These are phyloP conservation scores for Euschistus heros DNA, from an alignment of 1,140 invertebrate genomes.

Conservation along the genomic window DNA sequence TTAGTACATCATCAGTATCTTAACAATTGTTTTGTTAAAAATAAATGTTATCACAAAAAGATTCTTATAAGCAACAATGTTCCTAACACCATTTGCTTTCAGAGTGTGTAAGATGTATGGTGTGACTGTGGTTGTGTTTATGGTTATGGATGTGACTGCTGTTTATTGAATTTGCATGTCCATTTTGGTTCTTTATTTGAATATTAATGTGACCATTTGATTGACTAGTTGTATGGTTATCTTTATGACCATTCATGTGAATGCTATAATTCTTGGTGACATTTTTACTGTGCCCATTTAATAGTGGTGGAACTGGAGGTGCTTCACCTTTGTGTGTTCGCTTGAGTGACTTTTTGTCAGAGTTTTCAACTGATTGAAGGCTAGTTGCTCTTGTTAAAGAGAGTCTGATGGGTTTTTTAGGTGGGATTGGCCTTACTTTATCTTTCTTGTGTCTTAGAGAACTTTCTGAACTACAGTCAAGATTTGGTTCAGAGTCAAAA, in stretches of 20 bases:
- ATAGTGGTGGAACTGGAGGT: conserved; percentile 30
- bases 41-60: too few species aligned
- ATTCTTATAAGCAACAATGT: not conserved
- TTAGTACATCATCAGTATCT: too few species aligned
- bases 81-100: not conserved
- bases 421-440: conserved; percentile 52
- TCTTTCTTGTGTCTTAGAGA: conserved; percentile 39
- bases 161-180: not conserved
- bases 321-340: conserved; percentile 45
- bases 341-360: conserved; percentile 39
- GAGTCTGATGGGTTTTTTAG: conserved; percentile 68
- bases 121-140: not conserved
- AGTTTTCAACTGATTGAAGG: conserved; percentile 57
- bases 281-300: not conserved
- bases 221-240: not conserved
- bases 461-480: conserved; percentile 28
- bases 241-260: not conserved
- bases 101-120: not conserved
- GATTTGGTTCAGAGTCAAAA: conserved; percentile 49
- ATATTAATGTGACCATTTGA: not conserved
- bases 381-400: conserved; percentile 71
- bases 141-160: not conserved
- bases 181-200: not conserved
- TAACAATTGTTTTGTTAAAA: too few species aligned
- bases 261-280: not conserved